Percentiles rank a stretch among this genome's conserved stretches.
phyloP scores from a whole-genome alignment of 92 coral and sea anemone genomes.

The Palythoa grandis region DNA sequence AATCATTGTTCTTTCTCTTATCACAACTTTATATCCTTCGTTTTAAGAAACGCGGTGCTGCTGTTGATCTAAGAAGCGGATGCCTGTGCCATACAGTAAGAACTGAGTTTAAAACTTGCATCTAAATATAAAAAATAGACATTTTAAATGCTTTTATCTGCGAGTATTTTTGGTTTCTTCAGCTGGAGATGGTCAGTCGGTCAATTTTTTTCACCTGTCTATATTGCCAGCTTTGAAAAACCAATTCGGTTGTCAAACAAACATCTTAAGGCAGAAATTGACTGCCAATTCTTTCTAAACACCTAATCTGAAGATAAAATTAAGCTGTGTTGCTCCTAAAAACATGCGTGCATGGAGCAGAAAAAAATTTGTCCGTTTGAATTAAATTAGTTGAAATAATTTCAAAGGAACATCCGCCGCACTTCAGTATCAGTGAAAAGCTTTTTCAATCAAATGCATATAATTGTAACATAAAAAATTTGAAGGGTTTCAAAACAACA shows the following conservation, averaged over 20 bases:
- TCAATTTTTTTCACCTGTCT: not conserved
- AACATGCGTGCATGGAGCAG: not conserved
- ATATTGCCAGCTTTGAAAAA: not conserved
- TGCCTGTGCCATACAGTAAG: not conserved
- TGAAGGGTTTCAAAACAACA: not conserved
- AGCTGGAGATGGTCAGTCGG: not conserved
- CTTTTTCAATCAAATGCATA: not conserved
- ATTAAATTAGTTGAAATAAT: not conserved
- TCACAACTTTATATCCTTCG: constrained; percentile 1
- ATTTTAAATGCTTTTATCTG: constrained; percentile 6
- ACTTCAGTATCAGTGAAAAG: not conserved
- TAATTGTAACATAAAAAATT: not conserved
- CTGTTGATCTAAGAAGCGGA: not conserved
- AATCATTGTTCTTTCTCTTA: not conserved
- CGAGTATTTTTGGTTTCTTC: not conserved
- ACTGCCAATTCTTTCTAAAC: not conserved
- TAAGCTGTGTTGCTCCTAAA: not conserved
- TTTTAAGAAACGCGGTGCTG: not conserved
- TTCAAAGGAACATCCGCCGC: not conserved
- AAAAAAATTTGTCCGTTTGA: too few species aligned
- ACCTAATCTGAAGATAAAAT: too few species aligned
- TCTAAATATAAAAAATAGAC: constrained; percentile 7
- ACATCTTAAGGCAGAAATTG: not conserved
- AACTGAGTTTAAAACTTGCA: not conserved
- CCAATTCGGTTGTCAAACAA: not conserved